Evolutionary conservation across 2,113 vertebrate species (phyloP), one percentile per base, ranked within the genome.

Genomic region (Phocoena sinus): DNA sequence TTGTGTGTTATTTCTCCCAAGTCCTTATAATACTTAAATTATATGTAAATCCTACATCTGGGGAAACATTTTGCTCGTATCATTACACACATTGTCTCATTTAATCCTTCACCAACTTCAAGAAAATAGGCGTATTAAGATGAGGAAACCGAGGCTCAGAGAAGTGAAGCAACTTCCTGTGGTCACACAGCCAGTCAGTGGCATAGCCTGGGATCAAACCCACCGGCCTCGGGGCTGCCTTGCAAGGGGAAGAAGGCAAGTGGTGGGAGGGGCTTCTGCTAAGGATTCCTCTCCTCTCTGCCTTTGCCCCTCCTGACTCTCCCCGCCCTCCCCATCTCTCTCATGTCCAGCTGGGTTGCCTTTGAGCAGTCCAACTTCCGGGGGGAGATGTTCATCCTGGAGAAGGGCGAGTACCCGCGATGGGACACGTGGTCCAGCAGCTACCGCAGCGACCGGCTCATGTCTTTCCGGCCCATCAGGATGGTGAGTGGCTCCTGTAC

Each of bases 351-450:
- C 98, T 99, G 99, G 99, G 99, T 99, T 94, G 99, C 99, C 98
- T 99, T 99, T 1, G 99, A 99, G 98, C 99, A 99, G 98, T 99
- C 99, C 98, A 99, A 99, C 99, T 99, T 99, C 99, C 99, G 99
- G 2, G 99, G 99, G 96, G 99, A 99, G 99, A 99, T 99, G 99
- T 99, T 99, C 94, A 98, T 99, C 98, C 98, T 99, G 99, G 99
- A 99, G 99, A 99, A 99, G 98, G 99, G 99, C 11, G 99, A 99
- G 98, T 99, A 99, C 98, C 99, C 99, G 77, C 99, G 99, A 98
- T 99, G 99, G 99, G 99, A 99, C 98, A 99, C 99, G 98, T 99
- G 99, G 99, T 99, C 99, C 74, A 99, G 99, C 99, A 99, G 99
- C 98, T 99, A 99, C 99, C 99, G 99, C 97, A 99, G 99, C 0